A percentile compares a stretch with the other conserved stretches of the same genome.
Evolutionary conservation across 1,140 invertebrate genomes (phyloP).

Genomic region (Drosophila nigromelanica): DNA sequence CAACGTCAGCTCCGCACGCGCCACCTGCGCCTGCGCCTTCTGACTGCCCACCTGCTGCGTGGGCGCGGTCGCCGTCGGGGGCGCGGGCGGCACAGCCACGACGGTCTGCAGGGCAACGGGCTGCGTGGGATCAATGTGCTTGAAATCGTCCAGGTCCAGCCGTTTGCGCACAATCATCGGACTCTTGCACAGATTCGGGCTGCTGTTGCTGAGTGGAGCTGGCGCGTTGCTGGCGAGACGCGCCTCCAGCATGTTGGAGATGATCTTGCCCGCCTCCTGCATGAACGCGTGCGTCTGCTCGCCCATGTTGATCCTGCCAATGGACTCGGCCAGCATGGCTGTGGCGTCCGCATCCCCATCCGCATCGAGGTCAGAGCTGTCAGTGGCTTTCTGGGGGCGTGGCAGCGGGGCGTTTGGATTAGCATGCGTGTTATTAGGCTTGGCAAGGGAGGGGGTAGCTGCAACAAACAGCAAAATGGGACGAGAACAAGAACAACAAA

Average conservation of each 20-base stretch:
- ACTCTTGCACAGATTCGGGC: conserved; percentile 70
- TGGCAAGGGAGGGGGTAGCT: conserved; percentile 35
- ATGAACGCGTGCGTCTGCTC: conserved; percentile 82
- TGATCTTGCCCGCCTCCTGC: conserved; percentile 79
- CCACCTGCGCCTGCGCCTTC: conserved; percentile 45
- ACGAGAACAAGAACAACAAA: conserved; percentile 25
- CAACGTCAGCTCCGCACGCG: conserved; percentile 47
- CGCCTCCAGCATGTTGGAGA: conserved; percentile 78
- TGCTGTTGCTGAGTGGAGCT: conserved; percentile 68
- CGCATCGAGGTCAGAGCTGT: conserved; percentile 23
- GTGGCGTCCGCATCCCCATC: conserved; percentile 57
- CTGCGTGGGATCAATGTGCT: conserved; percentile 70
- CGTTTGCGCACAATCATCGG: conserved; percentile 78
- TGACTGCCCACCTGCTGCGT: conserved; percentile 30
- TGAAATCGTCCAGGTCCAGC: conserved; percentile 73
- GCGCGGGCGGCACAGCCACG: conserved; percentile 45
- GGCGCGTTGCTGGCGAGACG: conserved; percentile 50
- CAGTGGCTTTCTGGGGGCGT: conserved; percentile 46
- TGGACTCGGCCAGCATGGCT: conserved; percentile 67
- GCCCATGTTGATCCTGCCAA: conserved; percentile 74
- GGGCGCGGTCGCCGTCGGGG: not conserved
- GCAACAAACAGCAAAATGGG: conserved; percentile 10
- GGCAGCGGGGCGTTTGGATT: conserved; percentile 48
- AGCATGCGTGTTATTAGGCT: conserved; percentile 53
- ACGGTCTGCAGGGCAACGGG: conserved; percentile 66